Conservation (phyloP, 2,888 invertebrate genomes). For the Eristalinus aeneus region DNA sequence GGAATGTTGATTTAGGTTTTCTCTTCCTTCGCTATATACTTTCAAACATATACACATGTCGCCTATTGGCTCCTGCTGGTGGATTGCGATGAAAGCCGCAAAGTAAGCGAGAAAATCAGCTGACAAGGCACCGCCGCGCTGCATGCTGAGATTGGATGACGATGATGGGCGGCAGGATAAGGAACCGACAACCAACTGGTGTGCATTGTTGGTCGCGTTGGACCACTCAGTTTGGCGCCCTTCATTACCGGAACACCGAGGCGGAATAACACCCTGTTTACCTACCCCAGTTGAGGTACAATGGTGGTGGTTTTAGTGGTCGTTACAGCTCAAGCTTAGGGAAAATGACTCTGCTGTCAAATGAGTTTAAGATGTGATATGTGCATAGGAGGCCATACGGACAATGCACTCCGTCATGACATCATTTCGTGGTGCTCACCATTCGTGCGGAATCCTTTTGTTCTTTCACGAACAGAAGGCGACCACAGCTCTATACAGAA, state of each 20-base stretch:
- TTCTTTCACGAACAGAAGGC: too few relatives aligned
- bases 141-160: conserved; percentile 1
- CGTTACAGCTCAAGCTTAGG: not conserved
- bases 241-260: not conserved
- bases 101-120: conserved; percentile 20
- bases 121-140: conserved; percentile 27
- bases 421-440: not conserved
- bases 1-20: conserved; percentile 51
- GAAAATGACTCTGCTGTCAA: conserved; percentile 2
- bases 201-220: not conserved
- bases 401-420: not conserved
- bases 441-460: too few relatives aligned
- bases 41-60: not conserved
- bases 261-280: conserved; percentile 12
- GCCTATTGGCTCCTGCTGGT: not conserved
- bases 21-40: conserved; percentile 27
- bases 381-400: not conserved
- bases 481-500: too few relatives aligned
- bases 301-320: not conserved
- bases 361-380: conserved; percentile 2
- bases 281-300: not conserved
- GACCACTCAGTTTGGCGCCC: not conserved
- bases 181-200: not conserved
- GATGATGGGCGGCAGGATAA: conserved; percentile 12
- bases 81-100: conserved; percentile 21